Percentiles rank a stretch among this genome's conserved stretches.
Conservation (phyloP, 1,140 invertebrate species). For the Epicauta chinensis region DNA sequence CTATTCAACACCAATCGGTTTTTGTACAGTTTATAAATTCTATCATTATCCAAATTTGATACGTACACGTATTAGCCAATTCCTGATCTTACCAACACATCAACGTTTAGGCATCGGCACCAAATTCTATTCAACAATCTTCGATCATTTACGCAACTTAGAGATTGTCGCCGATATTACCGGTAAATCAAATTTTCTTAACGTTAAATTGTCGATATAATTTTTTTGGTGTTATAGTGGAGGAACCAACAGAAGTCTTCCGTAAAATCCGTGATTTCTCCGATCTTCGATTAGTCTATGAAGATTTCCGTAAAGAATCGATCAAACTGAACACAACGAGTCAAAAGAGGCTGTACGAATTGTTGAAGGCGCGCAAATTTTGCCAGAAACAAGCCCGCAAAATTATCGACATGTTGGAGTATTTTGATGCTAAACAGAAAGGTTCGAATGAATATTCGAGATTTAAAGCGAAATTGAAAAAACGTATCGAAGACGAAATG, state of each 20-base stretch:
- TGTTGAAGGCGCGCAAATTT: slow-evolving; percentile 24
- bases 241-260: slow-evolving; percentile 29
- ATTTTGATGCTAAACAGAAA: slow-evolving; percentile 14
- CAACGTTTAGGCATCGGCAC: slow-evolving; percentile 79
- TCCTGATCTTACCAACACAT: slow-evolving; percentile 85
- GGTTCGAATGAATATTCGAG: slow-evolving; percentile 14
- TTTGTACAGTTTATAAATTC: slow-evolving; percentile 89
- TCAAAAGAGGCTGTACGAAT: slow-evolving; percentile 18
- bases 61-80: slow-evolving; percentile 85
- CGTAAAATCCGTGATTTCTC: slow-evolving; percentile 31
- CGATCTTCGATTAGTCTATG: slow-evolving; percentile 21
- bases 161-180: slow-evolving; percentile 27
- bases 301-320: slow-evolving; percentile 10
- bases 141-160: slow-evolving; percentile 12
- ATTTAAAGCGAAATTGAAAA: slow-evolving; percentile 22
- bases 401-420: slow-evolving; percentile 30
- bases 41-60: slow-evolving; percentile 86
- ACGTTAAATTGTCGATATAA: no score
- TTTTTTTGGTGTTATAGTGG: no score
- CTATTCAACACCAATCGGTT: slow-evolving; percentile 77
- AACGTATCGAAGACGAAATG: slow-evolving; percentile 10
- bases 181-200: no score
- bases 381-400: slow-evolving; percentile 27
- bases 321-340: slow-evolving; percentile 8
- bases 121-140: slow-evolving; percentile 42